These are phyloP conservation scores for Chaetogeoica ovagalla DNA, from an alignment of 2,888 invertebrate species.

Conservation along the genomic window DNA sequence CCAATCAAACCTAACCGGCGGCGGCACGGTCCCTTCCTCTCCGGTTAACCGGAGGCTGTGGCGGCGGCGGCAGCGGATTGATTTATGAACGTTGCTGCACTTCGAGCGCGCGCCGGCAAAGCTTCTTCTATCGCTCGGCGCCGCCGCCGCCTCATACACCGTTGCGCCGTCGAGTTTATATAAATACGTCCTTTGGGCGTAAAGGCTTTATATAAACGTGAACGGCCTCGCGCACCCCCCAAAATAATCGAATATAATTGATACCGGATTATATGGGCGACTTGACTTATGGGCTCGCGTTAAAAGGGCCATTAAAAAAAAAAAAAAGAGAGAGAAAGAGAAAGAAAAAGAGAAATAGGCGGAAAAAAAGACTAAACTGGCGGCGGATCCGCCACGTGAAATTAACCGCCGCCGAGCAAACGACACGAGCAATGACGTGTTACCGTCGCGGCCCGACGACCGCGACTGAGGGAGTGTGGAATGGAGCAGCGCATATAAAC, in stretches of 20 bases:
- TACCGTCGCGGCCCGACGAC: neutral
- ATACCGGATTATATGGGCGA: constrained; percentile 51
- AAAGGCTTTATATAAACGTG: constrained; percentile 15
- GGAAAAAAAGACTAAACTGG: neutral
- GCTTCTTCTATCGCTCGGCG: constrained; percentile 44
- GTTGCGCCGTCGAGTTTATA: constrained; percentile 19
- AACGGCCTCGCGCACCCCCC: constrained; percentile 1
- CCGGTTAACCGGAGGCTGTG: constrained; percentile 45
- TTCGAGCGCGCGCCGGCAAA: constrained; percentile 39
- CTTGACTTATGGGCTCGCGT: constrained; percentile 51
- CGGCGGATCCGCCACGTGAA: constrained; percentile 12
- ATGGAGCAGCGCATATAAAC: neutral
- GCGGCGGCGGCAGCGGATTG: constrained; percentile 42
- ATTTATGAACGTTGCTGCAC: constrained; percentile 53
- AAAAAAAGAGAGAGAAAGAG: constrained; percentile 4
- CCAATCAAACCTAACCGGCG: neutral
- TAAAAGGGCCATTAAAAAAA: constrained; percentile 51
- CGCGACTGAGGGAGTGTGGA: too few species aligned
- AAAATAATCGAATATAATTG: constrained; percentile 53
- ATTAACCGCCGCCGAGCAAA: constrained; percentile 12
- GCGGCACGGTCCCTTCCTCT: constrained; percentile 2
- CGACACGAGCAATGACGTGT: constrained; percentile 14
- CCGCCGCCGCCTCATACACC: constrained; percentile 25
- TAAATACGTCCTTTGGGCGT: constrained; percentile 28
- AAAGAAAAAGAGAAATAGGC: neutral